phyloP scores from a whole-genome alignment of 2,888 invertebrate species.

The Erebia palarica region DNA sequence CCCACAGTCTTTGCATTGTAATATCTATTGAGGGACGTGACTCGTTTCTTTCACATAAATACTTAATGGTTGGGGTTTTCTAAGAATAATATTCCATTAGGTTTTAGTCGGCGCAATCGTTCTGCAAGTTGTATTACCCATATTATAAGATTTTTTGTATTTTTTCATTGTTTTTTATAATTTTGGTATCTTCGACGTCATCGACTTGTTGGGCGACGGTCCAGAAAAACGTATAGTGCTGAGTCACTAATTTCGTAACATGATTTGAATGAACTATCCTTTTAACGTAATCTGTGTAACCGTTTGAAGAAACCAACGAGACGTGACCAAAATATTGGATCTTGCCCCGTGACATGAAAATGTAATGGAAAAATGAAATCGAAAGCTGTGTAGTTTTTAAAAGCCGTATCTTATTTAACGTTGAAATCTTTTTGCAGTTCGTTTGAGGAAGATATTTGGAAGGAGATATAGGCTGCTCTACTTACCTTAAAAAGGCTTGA shows the following conservation, averaged over 20 bases:
- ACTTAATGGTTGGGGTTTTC: no score
- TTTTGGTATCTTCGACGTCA: background rate
- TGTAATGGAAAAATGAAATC: conserved; percentile 50
- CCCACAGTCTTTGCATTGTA: no score
- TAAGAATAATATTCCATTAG: no score
- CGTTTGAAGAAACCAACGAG: conserved; percentile 38
- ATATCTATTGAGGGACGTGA: no score
- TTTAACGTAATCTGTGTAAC: conserved; percentile 2
- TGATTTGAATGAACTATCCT: background rate
- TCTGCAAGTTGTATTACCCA: no score
- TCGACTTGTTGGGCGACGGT: background rate
- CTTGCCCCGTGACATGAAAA: conserved; percentile 50
- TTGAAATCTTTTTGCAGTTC: no score
- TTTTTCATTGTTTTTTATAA: no score
- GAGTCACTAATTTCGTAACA: background rate
- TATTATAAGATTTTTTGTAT: no score
- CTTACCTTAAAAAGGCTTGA: background rate
- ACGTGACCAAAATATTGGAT: conserved; percentile 54
- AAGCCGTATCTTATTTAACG: no score
- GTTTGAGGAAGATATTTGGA: background rate
- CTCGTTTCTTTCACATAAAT: no score
- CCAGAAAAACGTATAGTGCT: background rate
- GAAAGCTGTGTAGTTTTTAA: conserved; percentile 46
- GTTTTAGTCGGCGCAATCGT: no score
- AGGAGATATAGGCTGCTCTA: no score